Conservation (phyloP, 2,888 invertebrate genomes). For the Criorhina ranunculi region DNA sequence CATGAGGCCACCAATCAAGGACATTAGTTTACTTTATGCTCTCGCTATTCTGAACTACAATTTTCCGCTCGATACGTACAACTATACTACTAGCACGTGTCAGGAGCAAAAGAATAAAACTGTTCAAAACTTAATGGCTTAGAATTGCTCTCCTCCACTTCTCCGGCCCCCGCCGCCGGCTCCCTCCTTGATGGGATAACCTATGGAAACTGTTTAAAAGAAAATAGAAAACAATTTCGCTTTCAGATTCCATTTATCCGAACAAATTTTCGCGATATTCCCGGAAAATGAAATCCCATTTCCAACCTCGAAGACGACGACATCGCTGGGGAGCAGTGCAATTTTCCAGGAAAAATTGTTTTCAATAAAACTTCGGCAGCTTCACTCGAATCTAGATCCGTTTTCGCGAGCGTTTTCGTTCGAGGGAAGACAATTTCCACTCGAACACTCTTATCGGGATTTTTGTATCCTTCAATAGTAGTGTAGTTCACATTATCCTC, state of each 20-base stretch:
- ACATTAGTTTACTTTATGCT: slow-evolving; percentile 9
- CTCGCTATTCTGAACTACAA: background rate
- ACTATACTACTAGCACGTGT: background rate
- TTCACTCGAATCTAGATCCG: background rate
- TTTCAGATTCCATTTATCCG: slow-evolving; percentile 68
- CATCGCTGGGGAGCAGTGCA: too few relatives aligned
- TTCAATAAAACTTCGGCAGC: slow-evolving; percentile 60
- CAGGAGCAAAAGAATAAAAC: background rate
- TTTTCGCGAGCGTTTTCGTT: background rate
- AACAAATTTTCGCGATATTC: slow-evolving; percentile 55
- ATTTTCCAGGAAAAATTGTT: slow-evolving; percentile 72
- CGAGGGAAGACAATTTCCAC: slow-evolving; percentile 62
- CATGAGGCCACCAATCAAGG: slow-evolving; percentile 1
- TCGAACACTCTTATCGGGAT: slow-evolving; percentile 72
- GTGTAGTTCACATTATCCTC: slow-evolving; percentile 59
- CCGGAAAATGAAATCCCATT: slow-evolving; percentile 51
- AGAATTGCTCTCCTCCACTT: slow-evolving; percentile 24
- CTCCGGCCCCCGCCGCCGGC: background rate
- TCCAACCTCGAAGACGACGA: slow-evolving; percentile 45
- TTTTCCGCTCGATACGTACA: slow-evolving; percentile 22
- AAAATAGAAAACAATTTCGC: slow-evolving; percentile 69
- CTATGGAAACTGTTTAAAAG: slow-evolving; percentile 46
- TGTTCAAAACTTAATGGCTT: slow-evolving; percentile 46
- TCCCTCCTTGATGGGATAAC: slow-evolving; percentile 27
- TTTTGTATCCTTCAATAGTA: slow-evolving; percentile 68